These are phyloP conservation scores for Ditylenchus dipsaci DNA, from an alignment of 1,140 invertebrate species.

Conservation along the genomic window DNA sequence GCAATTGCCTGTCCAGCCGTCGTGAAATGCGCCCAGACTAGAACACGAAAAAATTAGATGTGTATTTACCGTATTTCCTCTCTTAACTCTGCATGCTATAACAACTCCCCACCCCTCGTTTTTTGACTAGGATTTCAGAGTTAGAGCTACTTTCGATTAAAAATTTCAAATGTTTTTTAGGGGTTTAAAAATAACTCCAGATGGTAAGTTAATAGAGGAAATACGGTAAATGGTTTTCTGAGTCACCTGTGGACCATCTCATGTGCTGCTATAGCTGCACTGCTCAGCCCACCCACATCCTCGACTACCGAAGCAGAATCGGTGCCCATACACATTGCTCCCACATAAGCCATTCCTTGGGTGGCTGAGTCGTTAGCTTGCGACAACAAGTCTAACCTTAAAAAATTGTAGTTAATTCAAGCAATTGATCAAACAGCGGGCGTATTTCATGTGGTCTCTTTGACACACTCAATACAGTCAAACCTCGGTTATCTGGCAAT, in stretches of 20 bases:
- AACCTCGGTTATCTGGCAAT: no score
- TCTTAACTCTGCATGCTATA: no score
- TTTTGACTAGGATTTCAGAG: no score
- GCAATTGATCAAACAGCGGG: not conserved
- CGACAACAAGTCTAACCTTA: slow-evolving; percentile 44
- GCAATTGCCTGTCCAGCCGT: slow-evolving; percentile 40
- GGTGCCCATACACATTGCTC: slow-evolving; percentile 41
- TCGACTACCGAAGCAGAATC: slow-evolving; percentile 50
- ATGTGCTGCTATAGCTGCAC: slow-evolving; percentile 51
- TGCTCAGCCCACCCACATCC: slow-evolving; percentile 50
- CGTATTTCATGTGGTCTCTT: not conserved
- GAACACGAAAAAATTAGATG: not conserved
- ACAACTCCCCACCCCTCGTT: no score
- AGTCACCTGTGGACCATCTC: slow-evolving; percentile 47
- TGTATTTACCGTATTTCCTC: no score
- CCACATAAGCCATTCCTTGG: slow-evolving; percentile 55
- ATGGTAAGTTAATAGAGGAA: no score
- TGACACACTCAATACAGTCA: slow-evolving; percentile 15
- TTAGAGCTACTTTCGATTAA: not conserved
- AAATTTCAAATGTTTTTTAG: no score
- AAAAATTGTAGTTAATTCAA: not conserved
- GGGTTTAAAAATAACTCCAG: not conserved
- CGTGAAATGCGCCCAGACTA: slow-evolving; percentile 48
- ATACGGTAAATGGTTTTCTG: not conserved
- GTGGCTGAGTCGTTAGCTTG: slow-evolving; percentile 47